Evolutionary conservation across 92 coral and sea anemone genomes (phyloP).

Genomic region (Isaurus tuberculatus): DNA sequence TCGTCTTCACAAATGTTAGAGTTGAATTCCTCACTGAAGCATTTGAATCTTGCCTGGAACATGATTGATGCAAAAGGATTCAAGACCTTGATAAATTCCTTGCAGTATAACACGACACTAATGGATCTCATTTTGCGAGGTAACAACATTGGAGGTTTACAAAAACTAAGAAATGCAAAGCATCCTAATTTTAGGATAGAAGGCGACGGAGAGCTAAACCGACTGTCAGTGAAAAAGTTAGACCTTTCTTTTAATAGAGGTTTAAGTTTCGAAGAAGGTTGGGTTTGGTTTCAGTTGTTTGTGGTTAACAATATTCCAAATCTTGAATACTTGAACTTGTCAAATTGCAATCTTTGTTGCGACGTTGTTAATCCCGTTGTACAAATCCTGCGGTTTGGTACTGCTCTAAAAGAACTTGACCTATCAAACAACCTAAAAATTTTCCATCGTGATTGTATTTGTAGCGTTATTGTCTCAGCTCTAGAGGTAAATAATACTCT

Average conservation of each 20-base stretch:
- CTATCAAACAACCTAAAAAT: background rate
- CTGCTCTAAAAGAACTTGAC: background rate
- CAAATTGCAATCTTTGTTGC: background rate
- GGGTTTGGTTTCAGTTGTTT: background rate
- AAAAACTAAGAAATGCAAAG: background rate
- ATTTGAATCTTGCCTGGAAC: slow-evolving; percentile 20
- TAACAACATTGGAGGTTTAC: background rate
- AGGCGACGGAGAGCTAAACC: background rate
- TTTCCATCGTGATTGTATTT: background rate
- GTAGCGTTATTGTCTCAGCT: background rate
- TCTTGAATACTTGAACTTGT: slow-evolving; percentile 14
- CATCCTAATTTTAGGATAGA: background rate
- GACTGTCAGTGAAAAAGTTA: background rate
- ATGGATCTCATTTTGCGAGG: slow-evolving; percentile 7
- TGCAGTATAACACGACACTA: background rate
- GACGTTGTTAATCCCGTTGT: accelerated
- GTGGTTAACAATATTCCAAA: background rate
- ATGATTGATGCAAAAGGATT: background rate
- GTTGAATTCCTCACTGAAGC: background rate
- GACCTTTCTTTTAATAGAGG: background rate
- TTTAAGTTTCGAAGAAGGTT: too few relatives aligned
- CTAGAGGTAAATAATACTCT: background rate
- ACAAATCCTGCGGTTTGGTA: background rate
- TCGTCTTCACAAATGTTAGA: background rate
- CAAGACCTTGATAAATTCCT: background rate